Conservation (phyloP, 1,140 invertebrate genomes). For the Orchesella cincta region DNA sequence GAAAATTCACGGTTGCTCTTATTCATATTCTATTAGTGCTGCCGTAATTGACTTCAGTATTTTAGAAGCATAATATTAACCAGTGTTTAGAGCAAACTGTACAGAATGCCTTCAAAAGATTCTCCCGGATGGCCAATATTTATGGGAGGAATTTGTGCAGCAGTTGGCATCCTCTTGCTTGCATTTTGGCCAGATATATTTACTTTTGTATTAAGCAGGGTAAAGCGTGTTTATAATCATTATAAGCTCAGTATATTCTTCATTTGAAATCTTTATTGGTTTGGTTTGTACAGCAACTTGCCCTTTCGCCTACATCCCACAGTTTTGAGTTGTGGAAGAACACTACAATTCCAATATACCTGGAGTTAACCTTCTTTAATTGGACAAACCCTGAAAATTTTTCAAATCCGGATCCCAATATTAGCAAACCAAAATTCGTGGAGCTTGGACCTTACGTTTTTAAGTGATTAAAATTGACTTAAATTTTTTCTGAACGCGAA, state of each 20-base stretch:
- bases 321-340: slow-evolving; percentile 70
- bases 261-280: neutral
- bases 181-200: neutral
- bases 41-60: too few species aligned
- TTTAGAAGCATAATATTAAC: too few species aligned
- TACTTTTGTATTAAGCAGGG: neutral
- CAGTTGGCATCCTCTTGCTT: too few species aligned
- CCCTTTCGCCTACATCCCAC: slow-evolving; percentile 50
- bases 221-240: too few species aligned
- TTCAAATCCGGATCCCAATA: slow-evolving; percentile 57
- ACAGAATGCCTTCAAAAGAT: too few species aligned
- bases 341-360: slow-evolving; percentile 73
- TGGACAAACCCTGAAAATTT: slow-evolving; percentile 76
- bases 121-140: too few species aligned
- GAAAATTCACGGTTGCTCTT: too few species aligned
- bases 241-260: neutral
- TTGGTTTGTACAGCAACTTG: slow-evolving; percentile 36
- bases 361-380: slow-evolving; percentile 84
- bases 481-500: slow-evolving; percentile 17
- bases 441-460: slow-evolving; percentile 86
- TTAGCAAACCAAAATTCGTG: slow-evolving; percentile 72
- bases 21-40: too few species aligned
- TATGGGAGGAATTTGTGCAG: too few species aligned
- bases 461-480: slow-evolving; percentile 62
- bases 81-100: too few species aligned